Conservation (phyloP, 1,140 invertebrate genomes). For the Listronotus oregonensis region DNA sequence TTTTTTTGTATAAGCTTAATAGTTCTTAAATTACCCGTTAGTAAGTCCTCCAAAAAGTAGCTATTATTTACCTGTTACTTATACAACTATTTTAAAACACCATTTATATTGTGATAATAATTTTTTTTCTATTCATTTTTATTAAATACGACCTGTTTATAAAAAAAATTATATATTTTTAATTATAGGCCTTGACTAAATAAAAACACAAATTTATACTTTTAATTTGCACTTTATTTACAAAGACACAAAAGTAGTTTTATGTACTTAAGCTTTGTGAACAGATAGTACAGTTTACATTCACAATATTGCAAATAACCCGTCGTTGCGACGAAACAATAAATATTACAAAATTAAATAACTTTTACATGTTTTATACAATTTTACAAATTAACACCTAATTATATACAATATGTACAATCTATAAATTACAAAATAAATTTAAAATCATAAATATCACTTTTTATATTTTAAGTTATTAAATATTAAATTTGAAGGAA, state of each 20-base stretch:
- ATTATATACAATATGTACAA: neutral
- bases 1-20: no score
- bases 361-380: conserved; percentile 18
- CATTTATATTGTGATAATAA: no score
- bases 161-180: no score
- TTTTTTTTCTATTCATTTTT: no score
- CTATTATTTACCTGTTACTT: no score
- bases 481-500: no score
- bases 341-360: conserved; percentile 34
- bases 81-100: no score
- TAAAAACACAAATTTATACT: neutral
- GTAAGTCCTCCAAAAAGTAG: no score
- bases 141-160: no score
- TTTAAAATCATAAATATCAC: conserved; percentile 10
- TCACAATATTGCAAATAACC: conserved; percentile 31
- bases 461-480: neutral
- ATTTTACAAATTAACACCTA: neutral
- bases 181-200: no score
- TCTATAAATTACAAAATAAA: neutral
- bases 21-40: no score
- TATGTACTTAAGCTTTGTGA: conserved; percentile 47
- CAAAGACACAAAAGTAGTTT: conserved; percentile 43
- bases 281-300: conserved; percentile 36
- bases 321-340: conserved; percentile 30
- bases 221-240: conserved; percentile 42